Conservation (phyloP, 35 echinoderm and acorn worm species). For the Chiridota heheva region DNA sequence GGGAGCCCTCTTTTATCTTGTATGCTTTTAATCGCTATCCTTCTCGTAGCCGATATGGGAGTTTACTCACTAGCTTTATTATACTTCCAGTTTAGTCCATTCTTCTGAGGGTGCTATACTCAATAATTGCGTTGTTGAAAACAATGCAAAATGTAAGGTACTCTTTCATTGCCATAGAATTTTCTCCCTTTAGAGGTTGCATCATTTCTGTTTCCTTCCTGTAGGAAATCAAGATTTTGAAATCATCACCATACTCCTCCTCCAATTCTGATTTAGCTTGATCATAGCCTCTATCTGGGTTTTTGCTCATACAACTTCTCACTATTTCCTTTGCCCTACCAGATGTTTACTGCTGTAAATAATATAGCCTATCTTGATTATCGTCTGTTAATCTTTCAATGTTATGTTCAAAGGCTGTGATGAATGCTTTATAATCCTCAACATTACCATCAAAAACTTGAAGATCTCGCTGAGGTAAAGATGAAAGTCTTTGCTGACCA, state of each 20-base stretch:
- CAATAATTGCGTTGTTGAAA: slow-evolving; percentile 24
- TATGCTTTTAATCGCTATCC: not conserved
- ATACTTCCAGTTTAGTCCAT: too few species aligned
- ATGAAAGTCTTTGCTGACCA: slow-evolving; percentile 13
- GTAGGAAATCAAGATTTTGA: slow-evolving; percentile 36
- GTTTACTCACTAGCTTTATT: slow-evolving; percentile 14
- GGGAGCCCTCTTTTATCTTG: slow-evolving; percentile 4
- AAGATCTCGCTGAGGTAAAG: not conserved
- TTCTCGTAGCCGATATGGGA: slow-evolving; percentile 27
- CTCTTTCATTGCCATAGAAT: not conserved
- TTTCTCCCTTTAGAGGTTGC: slow-evolving; percentile 21
- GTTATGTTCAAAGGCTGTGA: too few species aligned
- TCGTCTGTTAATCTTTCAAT: too few species aligned
- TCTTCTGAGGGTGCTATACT: too few species aligned
- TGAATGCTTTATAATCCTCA: slow-evolving; percentile 26
- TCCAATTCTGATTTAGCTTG: too few species aligned
- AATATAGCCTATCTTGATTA: too few species aligned
- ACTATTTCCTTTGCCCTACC: too few species aligned
- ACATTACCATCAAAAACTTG: slow-evolving; percentile 31
- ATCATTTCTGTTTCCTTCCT: slow-evolving; percentile 20
- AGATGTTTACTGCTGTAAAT: too few species aligned
- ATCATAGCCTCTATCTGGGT: too few species aligned
- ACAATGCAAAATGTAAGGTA: not conserved
- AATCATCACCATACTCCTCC: slow-evolving; percentile 28
- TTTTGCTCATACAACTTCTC: too few species aligned